A percentile compares a stretch with the other conserved stretches of the same genome.
phyloP scores from a whole-genome alignment of 2,113 vertebrate genomes.

The Dermatemys mawii region DNA sequence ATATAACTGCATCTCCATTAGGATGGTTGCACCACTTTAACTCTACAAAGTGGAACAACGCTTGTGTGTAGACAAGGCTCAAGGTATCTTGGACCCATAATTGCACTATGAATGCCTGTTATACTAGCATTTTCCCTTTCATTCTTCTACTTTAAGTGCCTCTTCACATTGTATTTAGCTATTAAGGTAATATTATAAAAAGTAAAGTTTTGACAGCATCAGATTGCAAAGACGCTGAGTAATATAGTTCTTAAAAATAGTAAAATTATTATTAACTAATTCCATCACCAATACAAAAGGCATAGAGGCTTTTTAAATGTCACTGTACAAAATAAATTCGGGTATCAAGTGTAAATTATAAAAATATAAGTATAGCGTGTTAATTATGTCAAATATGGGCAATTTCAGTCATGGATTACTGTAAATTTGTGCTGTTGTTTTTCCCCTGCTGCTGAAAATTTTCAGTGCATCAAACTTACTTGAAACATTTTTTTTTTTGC shows the following conservation, averaged over 20 bases:
- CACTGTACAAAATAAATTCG: neutral
- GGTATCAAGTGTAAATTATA: neutral
- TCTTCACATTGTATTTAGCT: neutral
- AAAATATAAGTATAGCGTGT: neutral
- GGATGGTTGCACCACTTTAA: neutral
- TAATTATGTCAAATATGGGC: neutral
- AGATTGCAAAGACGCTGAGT: neutral
- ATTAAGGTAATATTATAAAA: neutral
- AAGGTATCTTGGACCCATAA: neutral
- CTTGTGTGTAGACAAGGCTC: neutral
- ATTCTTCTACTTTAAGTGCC: neutral
- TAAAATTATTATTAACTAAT: neutral
- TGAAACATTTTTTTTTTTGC: neutral
- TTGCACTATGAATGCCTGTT: neutral
- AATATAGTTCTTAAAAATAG: neutral
- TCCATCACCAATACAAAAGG: neutral
- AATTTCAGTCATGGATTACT: neutral
- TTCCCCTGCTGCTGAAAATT: neutral
- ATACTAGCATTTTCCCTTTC: neutral
- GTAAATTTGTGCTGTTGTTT: fast-evolving
- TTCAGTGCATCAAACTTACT: neutral
- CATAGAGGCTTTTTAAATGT: neutral
- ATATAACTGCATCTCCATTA: fast-evolving
- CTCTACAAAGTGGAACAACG: neutral
- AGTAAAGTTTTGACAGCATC: neutral